Percentiles rank a stretch among this genome's conserved stretches.
Conservation (phyloP, 2,888 invertebrate species). For the Epistrophella euchroma region DNA sequence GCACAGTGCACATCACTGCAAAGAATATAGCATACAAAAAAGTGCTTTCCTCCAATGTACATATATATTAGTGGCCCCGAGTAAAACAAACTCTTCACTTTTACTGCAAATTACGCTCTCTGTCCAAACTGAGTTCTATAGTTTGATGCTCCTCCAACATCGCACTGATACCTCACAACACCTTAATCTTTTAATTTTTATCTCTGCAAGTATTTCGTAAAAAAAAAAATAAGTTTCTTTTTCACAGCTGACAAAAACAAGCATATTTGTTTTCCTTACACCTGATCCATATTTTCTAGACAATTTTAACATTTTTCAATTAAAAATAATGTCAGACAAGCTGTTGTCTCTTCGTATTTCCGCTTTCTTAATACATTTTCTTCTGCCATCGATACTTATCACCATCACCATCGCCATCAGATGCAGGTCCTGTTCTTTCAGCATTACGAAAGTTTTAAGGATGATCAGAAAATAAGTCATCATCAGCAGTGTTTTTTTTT, state of each 20-base stretch:
- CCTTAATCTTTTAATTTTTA: too few relatives aligned
- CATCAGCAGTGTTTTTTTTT: conserved; percentile 41
- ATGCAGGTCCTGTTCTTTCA: background rate
- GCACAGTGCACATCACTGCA: too few relatives aligned
- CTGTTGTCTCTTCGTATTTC: background rate
- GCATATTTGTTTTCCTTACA: background rate
- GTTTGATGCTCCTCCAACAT: too few relatives aligned
- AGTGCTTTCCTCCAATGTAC: too few relatives aligned
- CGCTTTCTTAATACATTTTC: conserved; percentile 1
- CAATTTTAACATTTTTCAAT: conserved; percentile 22
- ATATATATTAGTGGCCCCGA: too few relatives aligned
- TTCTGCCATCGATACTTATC: background rate
- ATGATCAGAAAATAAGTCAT: conserved; percentile 35
- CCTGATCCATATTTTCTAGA: conserved; percentile 9
- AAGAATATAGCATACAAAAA: too few relatives aligned
- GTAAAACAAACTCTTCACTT: too few relatives aligned
- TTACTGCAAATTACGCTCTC: too few relatives aligned
- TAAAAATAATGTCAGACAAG: conserved; percentile 21
- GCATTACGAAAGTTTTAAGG: conserved; percentile 16
- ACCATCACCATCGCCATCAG: background rate
- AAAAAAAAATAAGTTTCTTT: too few relatives aligned
- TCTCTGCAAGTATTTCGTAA: too few relatives aligned
- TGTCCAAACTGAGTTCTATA: too few relatives aligned
- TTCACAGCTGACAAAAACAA: background rate
- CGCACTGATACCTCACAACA: too few relatives aligned